Evolutionary conservation across 1,140 invertebrate genomes (phyloP), one percentile per base, ranked within the genome.

Genomic region (Hesperophylax magnus): DNA sequence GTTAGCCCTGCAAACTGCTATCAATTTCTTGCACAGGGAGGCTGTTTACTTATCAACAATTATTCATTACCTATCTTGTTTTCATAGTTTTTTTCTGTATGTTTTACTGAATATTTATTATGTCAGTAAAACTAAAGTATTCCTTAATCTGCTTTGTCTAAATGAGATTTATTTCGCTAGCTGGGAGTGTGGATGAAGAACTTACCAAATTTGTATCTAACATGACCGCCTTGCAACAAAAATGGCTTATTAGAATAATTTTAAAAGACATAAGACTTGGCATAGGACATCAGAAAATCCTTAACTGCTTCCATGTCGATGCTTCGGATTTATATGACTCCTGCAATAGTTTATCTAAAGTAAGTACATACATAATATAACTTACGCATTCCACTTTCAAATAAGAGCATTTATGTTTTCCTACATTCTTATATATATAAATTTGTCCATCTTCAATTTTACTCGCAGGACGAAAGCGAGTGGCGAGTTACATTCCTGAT

Each of bases 161-260:
- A 53, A 67, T 82, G 5, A 39, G 7, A 39, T 39, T 14, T 47
- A 14, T 47, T 47, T 47, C 3, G 11, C 8, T 72, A 84, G 47
- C 65, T 90, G 86, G 86, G 85, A 89, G 87, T 2, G 88, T 92
- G 63, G 90, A 92, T 81, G 86, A 91, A 67, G 89, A 89, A 75
- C 85, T 95, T 20, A 87, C 90, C 3, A 85, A 88, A 47, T 86
- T 95, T 63, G 84, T 94, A 3, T 88, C 91, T 22, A 89, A 90
- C 56, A 90, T 94, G 84, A 93, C 92, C n/a, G 92, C 94, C 1
- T 80, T 92, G 27, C 96, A 98, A 86, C 92, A 96, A 79, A 97
- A 97, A 89, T 98, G 97, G 97, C 88, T 98, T 0, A 95, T 97
- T 3, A 90, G 96, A 82, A 94, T 98, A 71, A 92, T 99, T 61